Evolutionary conservation across 1,140 invertebrate species (phyloP).

Genomic region (Philaenus spumarius): DNA sequence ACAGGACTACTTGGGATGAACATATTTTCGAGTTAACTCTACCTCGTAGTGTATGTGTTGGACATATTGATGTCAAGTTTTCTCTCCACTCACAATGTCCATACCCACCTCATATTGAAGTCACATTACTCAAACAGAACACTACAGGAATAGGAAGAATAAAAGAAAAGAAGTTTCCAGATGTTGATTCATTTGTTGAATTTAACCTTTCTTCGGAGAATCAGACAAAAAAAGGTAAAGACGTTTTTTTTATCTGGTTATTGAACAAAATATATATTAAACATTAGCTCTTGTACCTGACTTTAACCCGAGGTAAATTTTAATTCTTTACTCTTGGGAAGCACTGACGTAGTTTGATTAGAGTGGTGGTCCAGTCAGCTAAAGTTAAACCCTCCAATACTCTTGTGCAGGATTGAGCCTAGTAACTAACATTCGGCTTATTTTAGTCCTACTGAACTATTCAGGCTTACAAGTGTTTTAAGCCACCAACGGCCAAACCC

Average conservation of each 20-base stretch:
- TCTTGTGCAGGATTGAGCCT: too few species aligned
- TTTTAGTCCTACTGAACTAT: too few species aligned
- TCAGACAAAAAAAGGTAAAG: conserved; percentile 12
- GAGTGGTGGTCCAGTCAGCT: neutral
- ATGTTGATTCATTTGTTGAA: conserved; percentile 37
- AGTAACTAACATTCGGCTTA: too few species aligned
- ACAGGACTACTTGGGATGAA: conserved; percentile 77
- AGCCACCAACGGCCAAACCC: too few species aligned
- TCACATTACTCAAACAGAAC: conserved; percentile 79
- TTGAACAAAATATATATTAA: neutral
- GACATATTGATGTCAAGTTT: conserved; percentile 84
- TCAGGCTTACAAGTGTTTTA: too few species aligned
- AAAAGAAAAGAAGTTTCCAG: conserved; percentile 39
- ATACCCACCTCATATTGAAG: conserved; percentile 53
- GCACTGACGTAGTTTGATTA: too few species aligned
- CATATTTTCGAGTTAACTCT: conserved; percentile 85
- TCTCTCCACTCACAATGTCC: conserved; percentile 65
- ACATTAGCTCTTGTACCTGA: neutral
- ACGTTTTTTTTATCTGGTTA: neutral
- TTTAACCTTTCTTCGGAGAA: conserved; percentile 19
- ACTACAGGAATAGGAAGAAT: conserved; percentile 57
- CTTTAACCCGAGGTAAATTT: conserved; percentile 17
- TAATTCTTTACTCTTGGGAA: neutral
- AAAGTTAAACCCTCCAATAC: neutral
- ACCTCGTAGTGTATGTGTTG: conserved; percentile 59